phyloP scores from a whole-genome alignment of 2,797 vertebrate genomes.

The Vespertilio murinus region DNA sequence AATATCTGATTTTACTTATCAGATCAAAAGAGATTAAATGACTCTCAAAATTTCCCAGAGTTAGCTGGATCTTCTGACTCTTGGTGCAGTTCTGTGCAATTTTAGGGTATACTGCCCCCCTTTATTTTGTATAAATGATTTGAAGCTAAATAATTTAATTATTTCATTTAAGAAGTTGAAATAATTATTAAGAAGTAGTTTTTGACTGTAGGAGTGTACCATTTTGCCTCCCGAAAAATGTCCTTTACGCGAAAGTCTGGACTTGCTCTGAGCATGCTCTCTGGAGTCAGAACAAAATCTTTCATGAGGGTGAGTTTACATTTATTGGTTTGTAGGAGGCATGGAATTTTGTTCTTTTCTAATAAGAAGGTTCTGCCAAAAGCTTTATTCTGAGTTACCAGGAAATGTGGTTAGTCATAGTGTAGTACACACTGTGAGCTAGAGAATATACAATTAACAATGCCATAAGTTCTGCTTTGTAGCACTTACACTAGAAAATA shows the following conservation, averaged over 20 bases:
- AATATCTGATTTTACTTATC: background rate
- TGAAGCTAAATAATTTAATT: background rate
- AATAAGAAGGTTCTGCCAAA: slow-evolving; percentile 73
- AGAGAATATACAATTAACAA: background rate
- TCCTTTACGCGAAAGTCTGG: slow-evolving; percentile 57
- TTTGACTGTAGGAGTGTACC: slow-evolving; percentile 65
- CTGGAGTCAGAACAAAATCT: slow-evolving; percentile 67
- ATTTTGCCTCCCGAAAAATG: slow-evolving; percentile 57
- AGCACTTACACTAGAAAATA: background rate
- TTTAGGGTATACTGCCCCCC: background rate
- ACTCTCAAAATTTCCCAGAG: background rate
- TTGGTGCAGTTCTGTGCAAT: background rate
- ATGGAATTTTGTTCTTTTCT: slow-evolving; percentile 79
- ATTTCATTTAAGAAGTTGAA: background rate
- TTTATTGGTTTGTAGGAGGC: slow-evolving; percentile 78
- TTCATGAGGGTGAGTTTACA: slow-evolving; percentile 76
- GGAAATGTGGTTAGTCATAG: slow-evolving; percentile 39
- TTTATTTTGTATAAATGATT: background rate
- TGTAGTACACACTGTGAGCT: background rate
- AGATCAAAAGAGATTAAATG: background rate
- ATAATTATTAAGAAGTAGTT: background rate
- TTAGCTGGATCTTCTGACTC: background rate
- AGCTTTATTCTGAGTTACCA: slow-evolving; percentile 68
- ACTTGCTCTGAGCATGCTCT: slow-evolving; percentile 68
- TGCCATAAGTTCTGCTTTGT: background rate